phyloP scores from a whole-genome alignment of 2,888 invertebrate genomes.

The Perizoma affinitatum region DNA sequence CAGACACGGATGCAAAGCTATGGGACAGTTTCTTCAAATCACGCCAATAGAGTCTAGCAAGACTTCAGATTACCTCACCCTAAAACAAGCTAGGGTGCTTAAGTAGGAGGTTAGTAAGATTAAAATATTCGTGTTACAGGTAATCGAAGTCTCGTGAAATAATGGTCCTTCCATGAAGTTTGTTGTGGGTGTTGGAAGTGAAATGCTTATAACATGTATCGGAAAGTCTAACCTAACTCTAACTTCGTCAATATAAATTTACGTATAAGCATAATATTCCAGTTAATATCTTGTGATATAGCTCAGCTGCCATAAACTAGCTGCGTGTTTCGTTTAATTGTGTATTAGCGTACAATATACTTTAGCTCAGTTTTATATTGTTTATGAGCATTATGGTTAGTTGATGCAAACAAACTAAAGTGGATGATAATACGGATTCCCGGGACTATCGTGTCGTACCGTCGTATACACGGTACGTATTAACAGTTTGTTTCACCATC shows the following conservation, averaged over 20 bases:
- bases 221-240: conserved; percentile 46
- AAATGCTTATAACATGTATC: conserved; percentile 45
- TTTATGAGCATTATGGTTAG: conserved; percentile 77
- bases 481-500: conserved; percentile 96
- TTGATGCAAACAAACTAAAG: conserved; percentile 81
- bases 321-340: conserved; percentile 75
- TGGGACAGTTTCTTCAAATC: conserved; percentile 41
- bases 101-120: conserved; percentile 9
- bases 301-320: conserved; percentile 75
- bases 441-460: conserved; percentile 87
- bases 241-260: conserved; percentile 39
- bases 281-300: conserved; percentile 68
- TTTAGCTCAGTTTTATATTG: conserved; percentile 68
- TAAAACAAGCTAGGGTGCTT: conserved; percentile 16
- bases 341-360: conserved; percentile 73
- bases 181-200: conserved; percentile 48
- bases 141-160: conserved; percentile 35
- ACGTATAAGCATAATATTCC: conserved; percentile 53
- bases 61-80: conserved; percentile 53
- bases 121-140: conserved; percentile 19
- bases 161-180: conserved; percentile 31
- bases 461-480: conserved; percentile 90
- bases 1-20: conserved; percentile 75
- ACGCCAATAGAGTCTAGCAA: conserved; percentile 26
- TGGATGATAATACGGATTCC: conserved; percentile 74